Base-by-base conservation (phyloP, 2,888 invertebrate genomes). In the Leuctra nigra region DNA sequence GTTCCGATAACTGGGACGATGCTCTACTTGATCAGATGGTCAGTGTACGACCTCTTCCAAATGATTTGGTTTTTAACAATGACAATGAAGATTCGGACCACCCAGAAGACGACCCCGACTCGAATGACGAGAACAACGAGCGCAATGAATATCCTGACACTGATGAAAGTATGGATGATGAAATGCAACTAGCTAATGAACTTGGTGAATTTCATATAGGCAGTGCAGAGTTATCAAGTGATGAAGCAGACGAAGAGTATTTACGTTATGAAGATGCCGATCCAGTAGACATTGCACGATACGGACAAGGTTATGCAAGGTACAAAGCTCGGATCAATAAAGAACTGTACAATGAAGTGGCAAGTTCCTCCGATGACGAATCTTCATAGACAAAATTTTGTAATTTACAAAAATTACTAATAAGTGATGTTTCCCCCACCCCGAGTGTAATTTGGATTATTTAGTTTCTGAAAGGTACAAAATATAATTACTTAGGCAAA, bases 141-240 rank as follows among this genome's bases (percentile, higher is more conserved):
- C 75, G 79, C 59, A 89, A 90, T 66, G 88, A 89, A 54, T 90
- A 90, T 69, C 89, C 89, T 0, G 85, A 86, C 65, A 80, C 81
- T 0, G 83, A 84, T 52, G 72, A 77, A 13, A 82, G 77, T 57
- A 74, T 76, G 53, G 80, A 82, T 59, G 77, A 80, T 6, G 83
- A 83, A 62, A 82, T 87, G 72, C 69, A 79, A 35, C 68, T 68
- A 48, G 83, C 82, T 23, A 77, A 86, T 67, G 70, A 62, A 55
- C 55, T 73, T 11, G 70, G 72, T 13, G 36, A 56, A 7, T 44
- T 53, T 53, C 23, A 33, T 38, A 35, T 53, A 14, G 67, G 69
- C 1, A 67, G 64, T 46, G 65, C 69, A 54, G 69, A 70, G 57
- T 61, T 70, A 6, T 72, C 71, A n/a, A 70, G 69, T 62, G 73